Evolutionary conservation across 2,888 invertebrate genomes (phyloP), one percentile per base, ranked within the genome.

Genomic region (Pemphredon lugubris): DNA sequence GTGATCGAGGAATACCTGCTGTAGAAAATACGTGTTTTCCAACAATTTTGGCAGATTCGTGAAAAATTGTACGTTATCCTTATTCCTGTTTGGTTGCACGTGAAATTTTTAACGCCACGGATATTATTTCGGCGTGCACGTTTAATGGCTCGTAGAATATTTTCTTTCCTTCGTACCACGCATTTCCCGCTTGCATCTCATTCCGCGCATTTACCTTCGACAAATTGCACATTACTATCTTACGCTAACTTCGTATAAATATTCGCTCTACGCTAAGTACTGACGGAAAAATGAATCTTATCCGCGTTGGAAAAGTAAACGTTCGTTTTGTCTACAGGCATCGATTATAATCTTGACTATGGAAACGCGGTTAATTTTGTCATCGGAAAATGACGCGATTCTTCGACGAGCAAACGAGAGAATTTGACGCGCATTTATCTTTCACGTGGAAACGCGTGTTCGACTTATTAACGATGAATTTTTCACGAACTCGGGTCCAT

Each of bases 71-170:
- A 13, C 51, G 13, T 4, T 18, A 1, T 45, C 53, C 18, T 6
- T 13, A 53, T 59, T 66, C 26, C 14, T 23, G 11, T 23, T 14
- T 18, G 21, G 23, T 42, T 14, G 21, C 48, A 21, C n/a, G n/a
- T 0, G 14, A 39, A 51, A 26, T 32, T 32, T 42, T 48, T 32
- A 20, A 48, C 20, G 34, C 11, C 13, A n/a, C 18, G 48, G 40
- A 21, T 21, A 44, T 63, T 55, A 55, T 55, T 55, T 48, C 42
- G 42, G 14, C 30, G 48, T 45, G 20, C 20, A 65, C 18, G 13
- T 57, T 64, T 47, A 42, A 53, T 34, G 66, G 16, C 42, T 47
- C 47, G 47, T 34, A 40, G 37, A 69, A 40, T n/a, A 34, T 47
- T 23, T 45, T 11, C 21, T 30, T 63, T 16, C 7, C 57, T 23